These are phyloP conservation scores for Aphelenchoides bicaudatus DNA, from an alignment of 2,888 invertebrate species.

Conservation along the genomic window DNA sequence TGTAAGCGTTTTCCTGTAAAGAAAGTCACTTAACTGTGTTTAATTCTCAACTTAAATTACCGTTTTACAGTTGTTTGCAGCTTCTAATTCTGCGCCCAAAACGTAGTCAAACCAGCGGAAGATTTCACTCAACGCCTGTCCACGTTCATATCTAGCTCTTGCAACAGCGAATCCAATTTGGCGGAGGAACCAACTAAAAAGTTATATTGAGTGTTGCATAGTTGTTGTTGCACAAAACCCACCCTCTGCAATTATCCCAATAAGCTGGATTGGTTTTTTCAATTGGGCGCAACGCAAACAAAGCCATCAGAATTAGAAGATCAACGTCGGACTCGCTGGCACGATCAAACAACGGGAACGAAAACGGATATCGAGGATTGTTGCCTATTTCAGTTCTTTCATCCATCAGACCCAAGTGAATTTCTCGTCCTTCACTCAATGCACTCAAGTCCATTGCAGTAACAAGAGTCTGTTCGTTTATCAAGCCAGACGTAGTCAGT, in stretches of 20 bases:
- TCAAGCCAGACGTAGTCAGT: slow-evolving; percentile 8
- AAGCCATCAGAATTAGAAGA: slow-evolving; percentile 12
- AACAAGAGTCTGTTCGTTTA: neutral
- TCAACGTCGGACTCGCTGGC: slow-evolving; percentile 13
- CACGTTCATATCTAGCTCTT: slow-evolving; percentile 15
- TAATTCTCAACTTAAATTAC: neutral
- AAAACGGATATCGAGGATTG: slow-evolving; percentile 10
- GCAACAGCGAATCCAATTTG: slow-evolving; percentile 12
- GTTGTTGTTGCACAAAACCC: too few species aligned
- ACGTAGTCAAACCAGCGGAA: slow-evolving; percentile 27
- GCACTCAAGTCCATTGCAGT: slow-evolving; percentile 1
- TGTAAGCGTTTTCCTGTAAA: slow-evolving; percentile 16
- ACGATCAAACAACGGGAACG: slow-evolving; percentile 15
- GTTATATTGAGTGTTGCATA: too few species aligned
- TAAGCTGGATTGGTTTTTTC: slow-evolving; percentile 1
- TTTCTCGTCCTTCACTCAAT: neutral
- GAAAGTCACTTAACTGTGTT: neutral
- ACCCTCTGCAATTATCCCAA: slow-evolving; percentile 11
- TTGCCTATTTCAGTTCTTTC: slow-evolving; percentile 7
- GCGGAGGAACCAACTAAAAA: slow-evolving; percentile 17
- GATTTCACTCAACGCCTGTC: slow-evolving; percentile 23
- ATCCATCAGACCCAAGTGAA: slow-evolving; percentile 14
- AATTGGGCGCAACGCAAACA: slow-evolving; percentile 12
- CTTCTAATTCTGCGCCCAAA: slow-evolving; percentile 20
- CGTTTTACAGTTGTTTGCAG: slow-evolving; percentile 16